Conservation (phyloP, 1,140 invertebrate species). For the Cydia fagiglandana region DNA sequence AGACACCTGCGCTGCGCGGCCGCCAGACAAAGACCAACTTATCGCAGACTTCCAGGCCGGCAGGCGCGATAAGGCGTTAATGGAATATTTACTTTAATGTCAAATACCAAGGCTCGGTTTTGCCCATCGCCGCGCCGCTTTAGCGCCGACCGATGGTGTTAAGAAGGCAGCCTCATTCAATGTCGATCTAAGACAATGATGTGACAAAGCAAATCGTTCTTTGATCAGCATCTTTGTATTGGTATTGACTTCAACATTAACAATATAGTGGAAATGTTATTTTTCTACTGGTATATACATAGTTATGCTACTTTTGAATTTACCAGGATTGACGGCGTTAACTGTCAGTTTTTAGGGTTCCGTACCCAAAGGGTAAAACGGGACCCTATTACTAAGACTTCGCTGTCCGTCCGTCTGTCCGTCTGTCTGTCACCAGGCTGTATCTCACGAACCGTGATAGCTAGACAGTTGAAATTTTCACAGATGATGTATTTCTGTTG, state of each 20-base stretch:
- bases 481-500: too few relatives aligned
- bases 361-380: too few relatives aligned
- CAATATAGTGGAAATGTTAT: neutral
- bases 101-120: slow-evolving; percentile 47
- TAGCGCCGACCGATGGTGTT: slow-evolving; percentile 50
- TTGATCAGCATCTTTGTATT: slow-evolving; percentile 43
- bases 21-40: slow-evolving; percentile 73
- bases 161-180: slow-evolving; percentile 57
- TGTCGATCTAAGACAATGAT: slow-evolving; percentile 54
- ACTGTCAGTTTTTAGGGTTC: too few relatives aligned
- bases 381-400: too few relatives aligned
- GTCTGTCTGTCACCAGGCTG: too few relatives aligned
- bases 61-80: slow-evolving; percentile 32
- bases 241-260: slow-evolving; percentile 38
- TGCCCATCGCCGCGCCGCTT: slow-evolving; percentile 31
- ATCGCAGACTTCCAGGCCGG: slow-evolving; percentile 68
- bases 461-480: too few relatives aligned
- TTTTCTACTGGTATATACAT: too few relatives aligned
- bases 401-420: too few relatives aligned
- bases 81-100: slow-evolving; percentile 52
- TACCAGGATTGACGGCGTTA: too few relatives aligned
- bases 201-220: slow-evolving; percentile 54
- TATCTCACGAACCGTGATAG: too few relatives aligned
- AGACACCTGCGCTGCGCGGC: slow-evolving; percentile 74
- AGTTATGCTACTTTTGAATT: too few relatives aligned